A percentile compares a stretch with the other conserved stretches of the same genome.
These are phyloP conservation scores for Staurois parvus DNA, from an alignment of 2,797 vertebrate species.

Conservation along the genomic window DNA sequence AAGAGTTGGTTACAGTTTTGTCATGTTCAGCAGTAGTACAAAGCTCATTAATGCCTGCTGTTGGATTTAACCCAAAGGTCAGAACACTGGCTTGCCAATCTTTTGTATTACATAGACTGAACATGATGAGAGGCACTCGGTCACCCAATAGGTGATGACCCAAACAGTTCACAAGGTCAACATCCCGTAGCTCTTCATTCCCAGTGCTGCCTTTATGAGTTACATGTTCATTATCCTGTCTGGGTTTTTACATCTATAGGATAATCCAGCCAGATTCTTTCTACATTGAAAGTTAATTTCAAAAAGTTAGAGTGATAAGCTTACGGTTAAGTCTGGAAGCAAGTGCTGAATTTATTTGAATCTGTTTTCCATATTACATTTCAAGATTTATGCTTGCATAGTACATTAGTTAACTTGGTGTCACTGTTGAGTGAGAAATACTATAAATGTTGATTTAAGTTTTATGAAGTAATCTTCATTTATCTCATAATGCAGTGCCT, in stretches of 20 bases:
- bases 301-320: slow-evolving; percentile 33
- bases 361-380: slow-evolving; percentile 49
- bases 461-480: slow-evolving; percentile 61
- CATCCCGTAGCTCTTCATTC: slow-evolving; percentile 26
- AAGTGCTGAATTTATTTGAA: slow-evolving; percentile 43
- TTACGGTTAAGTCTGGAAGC: slow-evolving; percentile 23
- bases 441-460: slow-evolving; percentile 56
- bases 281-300: slow-evolving; percentile 36
- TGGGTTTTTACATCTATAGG: slow-evolving; percentile 42
- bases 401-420: slow-evolving; percentile 54
- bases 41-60: slow-evolving; percentile 60
- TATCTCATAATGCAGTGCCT: slow-evolving; percentile 51
- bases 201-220: slow-evolving; percentile 29
- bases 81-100: slow-evolving; percentile 47
- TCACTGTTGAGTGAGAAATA: slow-evolving; percentile 54
- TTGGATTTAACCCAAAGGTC: slow-evolving; percentile 58
- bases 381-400: slow-evolving; percentile 44
- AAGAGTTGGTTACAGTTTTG: slow-evolving; percentile 45
- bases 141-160: slow-evolving; percentile 51
- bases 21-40: slow-evolving; percentile 45
- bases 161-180: slow-evolving; percentile 46
- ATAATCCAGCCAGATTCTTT: slow-evolving; percentile 8
- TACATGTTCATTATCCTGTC: slow-evolving; percentile 38
- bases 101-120: slow-evolving; percentile 42
- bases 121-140: slow-evolving; percentile 40